Percentiles rank a stretch among this genome's conserved stretches.
Evolutionary conservation across 2,888 invertebrate species (phyloP).

Genomic region (Liopterus haemorrhoidalis): DNA sequence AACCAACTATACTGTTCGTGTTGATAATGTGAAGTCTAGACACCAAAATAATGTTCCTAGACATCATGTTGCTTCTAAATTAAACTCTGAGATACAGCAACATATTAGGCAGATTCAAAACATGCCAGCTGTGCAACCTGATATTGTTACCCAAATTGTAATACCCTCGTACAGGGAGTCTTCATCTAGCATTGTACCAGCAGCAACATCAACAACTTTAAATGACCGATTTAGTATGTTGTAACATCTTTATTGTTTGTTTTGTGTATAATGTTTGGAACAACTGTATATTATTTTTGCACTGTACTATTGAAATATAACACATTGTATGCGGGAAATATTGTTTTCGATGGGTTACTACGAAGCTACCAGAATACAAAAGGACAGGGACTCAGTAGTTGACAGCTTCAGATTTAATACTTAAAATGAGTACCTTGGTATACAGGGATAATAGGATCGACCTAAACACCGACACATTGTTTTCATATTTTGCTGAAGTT

Average conservation of each 20-base stretch:
- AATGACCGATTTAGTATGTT: conserved; percentile 17
- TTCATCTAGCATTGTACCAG: too few species aligned
- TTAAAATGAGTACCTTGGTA: too few species aligned
- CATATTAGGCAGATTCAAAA: conserved; percentile 16
- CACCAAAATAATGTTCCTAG: too few species aligned
- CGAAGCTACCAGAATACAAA: too few species aligned
- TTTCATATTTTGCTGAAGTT: too few species aligned
- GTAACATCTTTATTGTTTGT: neutral
- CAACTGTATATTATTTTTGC: neutral
- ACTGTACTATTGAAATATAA: too few species aligned
- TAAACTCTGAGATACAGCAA: conserved; percentile 14
- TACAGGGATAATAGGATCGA: too few species aligned
- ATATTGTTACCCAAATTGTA: neutral
- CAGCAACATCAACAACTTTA: conserved; percentile 11
- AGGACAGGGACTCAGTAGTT: too few species aligned
- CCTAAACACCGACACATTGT: too few species aligned
- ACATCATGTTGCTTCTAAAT: conserved; percentile 13
- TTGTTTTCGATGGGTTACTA: too few species aligned
- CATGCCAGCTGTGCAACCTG: conserved; percentile 6
- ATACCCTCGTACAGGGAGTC: conserved; percentile 7
- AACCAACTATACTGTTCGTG: conserved; percentile 15
- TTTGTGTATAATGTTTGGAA: neutral
- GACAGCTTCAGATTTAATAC: too few species aligned
- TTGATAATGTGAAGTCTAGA: conserved; percentile 10
- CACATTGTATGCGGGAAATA: too few species aligned